Conservation (phyloP, 1,140 invertebrate genomes). For the Zaprionus inermis region DNA sequence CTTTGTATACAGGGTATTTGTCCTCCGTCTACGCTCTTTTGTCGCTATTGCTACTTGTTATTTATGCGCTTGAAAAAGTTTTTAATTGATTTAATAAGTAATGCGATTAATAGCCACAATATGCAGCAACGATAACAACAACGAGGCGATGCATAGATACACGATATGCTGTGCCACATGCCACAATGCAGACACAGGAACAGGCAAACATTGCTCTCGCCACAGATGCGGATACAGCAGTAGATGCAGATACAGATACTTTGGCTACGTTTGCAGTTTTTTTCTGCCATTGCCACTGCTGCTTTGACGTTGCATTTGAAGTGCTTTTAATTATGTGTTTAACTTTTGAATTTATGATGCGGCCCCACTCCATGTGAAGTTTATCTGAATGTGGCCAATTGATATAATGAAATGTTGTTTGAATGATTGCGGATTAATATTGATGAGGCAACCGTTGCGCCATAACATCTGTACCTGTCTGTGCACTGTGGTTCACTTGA, state of each 20-base stretch:
- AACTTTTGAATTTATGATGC: conserved; percentile 66
- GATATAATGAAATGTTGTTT: conserved; percentile 50
- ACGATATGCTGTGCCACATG: background rate
- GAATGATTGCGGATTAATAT: conserved; percentile 58
- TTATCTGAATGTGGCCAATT: conserved; percentile 30
- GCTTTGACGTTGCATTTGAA: conserved; percentile 57
- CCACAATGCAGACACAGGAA: too few species aligned
- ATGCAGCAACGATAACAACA: conserved; percentile 36
- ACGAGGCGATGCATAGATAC: conserved; percentile 21
- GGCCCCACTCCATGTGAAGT: background rate
- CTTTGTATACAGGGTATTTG: too few species aligned
- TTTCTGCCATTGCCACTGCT: conserved; percentile 24
- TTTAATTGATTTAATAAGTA: conserved; percentile 82
- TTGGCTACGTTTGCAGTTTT: conserved; percentile 8
- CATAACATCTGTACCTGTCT: background rate
- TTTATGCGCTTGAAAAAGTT: conserved; percentile 81
- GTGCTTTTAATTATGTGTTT: conserved; percentile 76
- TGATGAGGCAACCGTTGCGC: conserved; percentile 15
- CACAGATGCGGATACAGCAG: conserved; percentile 20
- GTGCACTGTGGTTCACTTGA: background rate
- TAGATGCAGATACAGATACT: conserved; percentile 5
- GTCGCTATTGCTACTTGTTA: conserved; percentile 58
- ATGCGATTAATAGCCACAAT: conserved; percentile 75
- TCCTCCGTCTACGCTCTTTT: too few species aligned
- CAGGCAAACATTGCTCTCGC: conserved; percentile 3